Conservation (phyloP, 1,140 invertebrate species). For the Hycleus phaleratus region DNA sequence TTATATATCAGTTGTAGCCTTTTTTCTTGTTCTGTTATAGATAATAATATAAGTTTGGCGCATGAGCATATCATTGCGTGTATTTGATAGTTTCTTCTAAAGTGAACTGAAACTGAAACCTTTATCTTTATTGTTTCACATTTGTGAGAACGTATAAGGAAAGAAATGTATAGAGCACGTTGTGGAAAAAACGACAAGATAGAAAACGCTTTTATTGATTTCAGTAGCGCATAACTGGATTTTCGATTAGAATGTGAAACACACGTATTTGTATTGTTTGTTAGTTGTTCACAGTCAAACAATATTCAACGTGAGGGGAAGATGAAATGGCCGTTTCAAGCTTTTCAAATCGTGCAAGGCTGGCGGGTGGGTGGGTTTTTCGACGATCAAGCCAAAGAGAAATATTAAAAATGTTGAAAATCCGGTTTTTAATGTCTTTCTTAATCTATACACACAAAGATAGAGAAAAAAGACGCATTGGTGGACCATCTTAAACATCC, state of each 20-base stretch:
- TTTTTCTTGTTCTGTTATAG: constrained; percentile 18
- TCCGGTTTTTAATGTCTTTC: constrained; percentile 5
- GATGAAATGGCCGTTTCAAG: constrained; percentile 24
- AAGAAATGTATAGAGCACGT: constrained; percentile 24
- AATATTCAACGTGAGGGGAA: constrained; percentile 11
- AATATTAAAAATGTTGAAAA: constrained; percentile 14
- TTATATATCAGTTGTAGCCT: not conserved
- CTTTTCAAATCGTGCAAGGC: constrained; percentile 12
- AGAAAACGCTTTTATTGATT: constrained; percentile 55
- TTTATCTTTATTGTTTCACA: constrained; percentile 26
- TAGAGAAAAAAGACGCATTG: too few species aligned
- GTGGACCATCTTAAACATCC: not conserved
- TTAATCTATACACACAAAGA: not conserved
- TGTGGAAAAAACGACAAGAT: constrained; percentile 27
- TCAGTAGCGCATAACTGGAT: constrained; percentile 53
- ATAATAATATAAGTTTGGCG: constrained; percentile 29
- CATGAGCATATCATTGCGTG: constrained; percentile 33
- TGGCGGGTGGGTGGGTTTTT: constrained; percentile 2
- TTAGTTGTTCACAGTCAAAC: constrained; percentile 20
- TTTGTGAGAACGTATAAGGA: constrained; percentile 19
- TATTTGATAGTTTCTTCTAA: constrained; percentile 24
- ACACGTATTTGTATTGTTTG: not conserved
- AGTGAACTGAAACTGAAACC: constrained; percentile 18
- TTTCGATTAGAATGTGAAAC: constrained; percentile 31
- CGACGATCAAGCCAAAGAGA: constrained; percentile 10